Conservation (phyloP, 2,113 vertebrate genomes). For the Nansenia antarctica region DNA sequence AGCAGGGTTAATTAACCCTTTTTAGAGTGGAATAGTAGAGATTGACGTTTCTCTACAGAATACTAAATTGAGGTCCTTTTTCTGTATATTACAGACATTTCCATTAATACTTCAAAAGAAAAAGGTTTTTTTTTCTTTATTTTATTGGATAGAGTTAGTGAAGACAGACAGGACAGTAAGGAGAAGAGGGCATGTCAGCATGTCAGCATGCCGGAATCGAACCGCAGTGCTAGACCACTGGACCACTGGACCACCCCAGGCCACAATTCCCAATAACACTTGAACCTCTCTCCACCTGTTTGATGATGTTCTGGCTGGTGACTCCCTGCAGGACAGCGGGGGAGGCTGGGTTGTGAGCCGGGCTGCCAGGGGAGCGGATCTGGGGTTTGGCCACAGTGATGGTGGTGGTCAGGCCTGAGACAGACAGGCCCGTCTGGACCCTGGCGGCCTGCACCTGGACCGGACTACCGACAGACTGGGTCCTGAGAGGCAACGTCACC, state of each 20-base stretch:
- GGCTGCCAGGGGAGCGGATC: constrained; percentile 78
- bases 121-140: no score
- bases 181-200: no score
- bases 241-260: no score
- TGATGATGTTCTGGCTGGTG: constrained; percentile 86
- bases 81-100: no score
- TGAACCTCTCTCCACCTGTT: constrained; percentile 80
- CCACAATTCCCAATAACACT: no score
- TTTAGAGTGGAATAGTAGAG: neutral
- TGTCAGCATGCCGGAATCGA: no score
- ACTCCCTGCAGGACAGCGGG: constrained; percentile 86
- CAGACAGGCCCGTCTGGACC: constrained; percentile 71
- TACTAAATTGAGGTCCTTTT: no score
- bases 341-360: constrained; percentile 73
- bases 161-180: no score
- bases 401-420: constrained; percentile 76
- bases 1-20: neutral
- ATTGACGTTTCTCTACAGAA: neutral
- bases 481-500: constrained; percentile 88
- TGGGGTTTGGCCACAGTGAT: constrained; percentile 80
- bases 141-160: no score
- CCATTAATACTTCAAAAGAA: no score
- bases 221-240: no score
- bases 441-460: constrained; percentile 76
- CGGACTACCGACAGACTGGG: constrained; percentile 73